Conservation (phyloP, 2,797 vertebrate genomes). For the Cephalopachus bancanus region DNA sequence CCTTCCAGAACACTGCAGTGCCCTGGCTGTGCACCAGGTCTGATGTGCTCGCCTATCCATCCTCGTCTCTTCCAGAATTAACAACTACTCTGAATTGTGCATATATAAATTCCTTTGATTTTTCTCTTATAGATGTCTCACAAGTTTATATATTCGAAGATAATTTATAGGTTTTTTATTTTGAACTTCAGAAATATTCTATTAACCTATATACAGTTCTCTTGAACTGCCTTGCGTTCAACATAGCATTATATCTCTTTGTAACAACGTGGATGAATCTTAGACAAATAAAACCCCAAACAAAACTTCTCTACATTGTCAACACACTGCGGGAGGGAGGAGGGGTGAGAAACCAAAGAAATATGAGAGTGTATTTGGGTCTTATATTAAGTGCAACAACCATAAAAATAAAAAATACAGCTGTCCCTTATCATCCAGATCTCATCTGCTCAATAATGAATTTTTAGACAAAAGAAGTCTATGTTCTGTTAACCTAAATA, state of each 20-base stretch:
- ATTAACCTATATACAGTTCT: background rate
- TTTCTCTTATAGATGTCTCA: background rate
- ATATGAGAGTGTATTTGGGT: background rate
- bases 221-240: background rate
- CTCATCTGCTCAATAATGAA: background rate
- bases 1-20: background rate
- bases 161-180: background rate
- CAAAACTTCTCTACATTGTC: background rate
- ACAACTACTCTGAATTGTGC: background rate
- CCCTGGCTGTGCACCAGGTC: background rate
- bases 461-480: constrained; percentile 12
- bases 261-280: too few relatives aligned
- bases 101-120: background rate
- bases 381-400: background rate
- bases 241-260: background rate
- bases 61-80: background rate
- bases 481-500: constrained; percentile 19
- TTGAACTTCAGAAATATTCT: background rate
- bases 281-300: background rate
- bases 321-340: background rate
- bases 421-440: background rate
- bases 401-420: constrained; percentile 2
- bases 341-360: background rate
- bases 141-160: background rate
- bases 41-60: background rate